These are phyloP conservation scores for Latheticus oryzae DNA, from an alignment of 2,888 invertebrate species.

Conservation along the genomic window DNA sequence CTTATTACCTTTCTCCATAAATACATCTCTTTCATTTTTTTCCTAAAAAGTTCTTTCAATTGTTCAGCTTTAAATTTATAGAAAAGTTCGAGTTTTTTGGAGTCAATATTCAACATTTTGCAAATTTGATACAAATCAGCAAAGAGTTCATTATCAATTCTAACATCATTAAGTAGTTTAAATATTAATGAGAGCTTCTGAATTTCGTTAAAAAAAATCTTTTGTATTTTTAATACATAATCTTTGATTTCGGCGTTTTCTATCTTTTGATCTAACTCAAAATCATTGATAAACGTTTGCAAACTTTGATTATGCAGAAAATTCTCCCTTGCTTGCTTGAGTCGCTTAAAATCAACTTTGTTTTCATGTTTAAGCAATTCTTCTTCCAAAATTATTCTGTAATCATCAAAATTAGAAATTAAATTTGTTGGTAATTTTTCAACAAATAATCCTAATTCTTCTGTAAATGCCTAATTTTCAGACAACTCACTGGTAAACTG, in stretches of 20 bases:
- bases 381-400: conserved; percentile 7
- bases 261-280: conserved; percentile 6
- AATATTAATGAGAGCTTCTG: conserved; percentile 6
- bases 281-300: conserved; percentile 1
- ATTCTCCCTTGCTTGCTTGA: conserved; percentile 4
- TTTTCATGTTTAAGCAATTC: conserved; percentile 18
- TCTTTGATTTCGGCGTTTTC: neutral
- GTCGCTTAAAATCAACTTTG: neutral
- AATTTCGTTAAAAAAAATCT: conserved; percentile 14
- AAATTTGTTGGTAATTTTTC: conserved; percentile 8
- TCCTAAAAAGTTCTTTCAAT: too few relatives aligned
- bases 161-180: conserved; percentile 4
- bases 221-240: conserved; percentile 8
- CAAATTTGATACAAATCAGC: conserved; percentile 7
- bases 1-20: neutral
- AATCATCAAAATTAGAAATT: neutral
- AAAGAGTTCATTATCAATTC: conserved; percentile 1
- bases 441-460: conserved; percentile 2
- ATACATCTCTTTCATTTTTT: conserved; percentile 1
- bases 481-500: conserved; percentile 1
- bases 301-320: conserved; percentile 4
- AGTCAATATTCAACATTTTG: conserved; percentile 8
- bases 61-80: conserved; percentile 2
- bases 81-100: conserved; percentile 6
- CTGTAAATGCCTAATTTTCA: conserved; percentile 7